A percentile compares a stretch with the other conserved stretches of the same genome.
These are phyloP conservation scores for Prochilodus magdalenae DNA, from an alignment of 2,113 vertebrate species.

Conservation along the genomic window DNA sequence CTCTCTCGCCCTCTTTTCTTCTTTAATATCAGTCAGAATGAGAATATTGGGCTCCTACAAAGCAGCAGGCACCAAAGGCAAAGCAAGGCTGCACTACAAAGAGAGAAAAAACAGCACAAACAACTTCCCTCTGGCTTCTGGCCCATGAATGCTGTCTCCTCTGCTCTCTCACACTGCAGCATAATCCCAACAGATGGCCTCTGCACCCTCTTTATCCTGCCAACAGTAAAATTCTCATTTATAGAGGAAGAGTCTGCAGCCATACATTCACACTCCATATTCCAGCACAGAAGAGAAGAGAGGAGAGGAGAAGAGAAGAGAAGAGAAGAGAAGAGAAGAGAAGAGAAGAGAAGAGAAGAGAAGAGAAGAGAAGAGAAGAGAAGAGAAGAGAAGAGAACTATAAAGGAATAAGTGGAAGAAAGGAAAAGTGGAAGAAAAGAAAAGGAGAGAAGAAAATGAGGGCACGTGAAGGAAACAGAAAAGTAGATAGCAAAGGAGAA, in stretches of 20 bases:
- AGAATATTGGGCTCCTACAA: neutral
- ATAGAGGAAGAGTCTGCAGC: neutral
- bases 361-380: no score
- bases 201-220: slow-evolving; percentile 2
- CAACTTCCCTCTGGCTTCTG: neutral
- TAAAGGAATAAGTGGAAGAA: no score
- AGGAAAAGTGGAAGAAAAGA: no score
- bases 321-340: no score
- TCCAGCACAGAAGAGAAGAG: no score
- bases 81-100: neutral
- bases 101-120: slow-evolving; percentile 4
- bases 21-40: neutral
- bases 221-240: neutral
- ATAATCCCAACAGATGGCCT: slow-evolving; percentile 16
- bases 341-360: no score
- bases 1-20: neutral
- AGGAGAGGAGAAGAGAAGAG: no score
- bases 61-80: slow-evolving; percentile 13
- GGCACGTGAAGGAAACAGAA: no score
- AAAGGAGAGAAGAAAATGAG: no score
- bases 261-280: neutral
- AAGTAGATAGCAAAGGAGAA: neutral
- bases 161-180: slow-evolving; percentile 3
- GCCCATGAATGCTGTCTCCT: neutral
- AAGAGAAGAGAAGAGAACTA: no score